Conservation (phyloP, 2,113 vertebrate genomes). For the Astatoreochromis straeleni region DNA sequence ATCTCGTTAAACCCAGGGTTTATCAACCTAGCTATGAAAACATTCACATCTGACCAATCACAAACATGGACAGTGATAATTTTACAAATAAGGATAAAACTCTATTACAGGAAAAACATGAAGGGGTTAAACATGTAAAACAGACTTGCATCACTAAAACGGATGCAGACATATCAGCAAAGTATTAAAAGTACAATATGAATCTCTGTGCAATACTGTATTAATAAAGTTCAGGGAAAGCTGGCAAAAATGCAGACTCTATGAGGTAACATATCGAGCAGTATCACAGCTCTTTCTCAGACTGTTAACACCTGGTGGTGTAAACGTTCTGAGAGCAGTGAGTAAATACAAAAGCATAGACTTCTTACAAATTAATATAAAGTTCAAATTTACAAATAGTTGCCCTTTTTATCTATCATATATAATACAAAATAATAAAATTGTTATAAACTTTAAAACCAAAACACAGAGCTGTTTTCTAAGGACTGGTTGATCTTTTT, state of each 20-base stretch:
- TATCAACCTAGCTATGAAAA: background rate
- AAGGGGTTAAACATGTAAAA: background rate
- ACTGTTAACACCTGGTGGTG: background rate
- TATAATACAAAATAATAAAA: background rate
- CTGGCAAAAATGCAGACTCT: background rate
- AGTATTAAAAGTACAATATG: background rate
- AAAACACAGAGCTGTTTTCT: background rate
- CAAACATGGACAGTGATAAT: background rate
- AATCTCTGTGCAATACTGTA: background rate
- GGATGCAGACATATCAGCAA: fast-evolving
- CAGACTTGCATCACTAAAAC: background rate
- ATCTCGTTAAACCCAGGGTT: fast-evolving
- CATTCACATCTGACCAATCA: background rate
- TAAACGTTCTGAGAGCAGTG: background rate
- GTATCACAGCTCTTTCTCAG: background rate
- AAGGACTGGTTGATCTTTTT: background rate
- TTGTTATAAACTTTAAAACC: background rate
- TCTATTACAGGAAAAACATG: background rate
- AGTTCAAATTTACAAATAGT: background rate
- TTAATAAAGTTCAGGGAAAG: background rate
- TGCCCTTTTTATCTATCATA: background rate
- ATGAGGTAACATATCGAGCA: fast-evolving
- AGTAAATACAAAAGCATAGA: background rate
- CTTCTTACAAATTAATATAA: background rate
- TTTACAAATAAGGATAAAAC: background rate